A percentile compares a stretch with the other conserved stretches of the same genome.
These are phyloP conservation scores for Tyrannus savana DNA, from an alignment of 2,113 vertebrate species.

Conservation along the genomic window DNA sequence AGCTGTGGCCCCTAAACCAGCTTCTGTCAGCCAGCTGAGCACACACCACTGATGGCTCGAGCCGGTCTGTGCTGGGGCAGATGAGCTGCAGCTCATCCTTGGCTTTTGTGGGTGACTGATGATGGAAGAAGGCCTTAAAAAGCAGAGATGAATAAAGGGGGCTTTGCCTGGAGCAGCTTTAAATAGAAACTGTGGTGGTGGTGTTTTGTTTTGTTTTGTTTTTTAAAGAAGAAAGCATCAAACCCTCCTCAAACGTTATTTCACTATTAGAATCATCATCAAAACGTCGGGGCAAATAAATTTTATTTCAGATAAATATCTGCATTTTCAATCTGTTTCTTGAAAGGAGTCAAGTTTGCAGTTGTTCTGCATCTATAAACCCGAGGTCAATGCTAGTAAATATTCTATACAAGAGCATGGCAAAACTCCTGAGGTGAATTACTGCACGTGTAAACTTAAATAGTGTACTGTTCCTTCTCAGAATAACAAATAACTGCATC, in stretches of 20 bases:
- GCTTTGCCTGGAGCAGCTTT: background rate
- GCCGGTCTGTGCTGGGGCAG: background rate
- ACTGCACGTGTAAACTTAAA: background rate
- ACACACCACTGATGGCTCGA: background rate
- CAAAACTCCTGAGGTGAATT: background rate
- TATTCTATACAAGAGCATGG: background rate
- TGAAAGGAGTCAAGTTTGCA: background rate
- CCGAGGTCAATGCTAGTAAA: background rate
- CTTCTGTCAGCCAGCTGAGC: background rate
- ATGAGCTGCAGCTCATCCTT: background rate
- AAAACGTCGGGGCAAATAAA: background rate
- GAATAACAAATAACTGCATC: background rate
- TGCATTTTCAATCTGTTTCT: background rate
- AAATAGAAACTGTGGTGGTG: background rate
- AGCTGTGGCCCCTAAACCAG: background rate
- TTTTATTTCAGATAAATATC: background rate
- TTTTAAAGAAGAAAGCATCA: background rate
- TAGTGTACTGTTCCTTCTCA: background rate
- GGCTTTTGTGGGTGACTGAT: background rate
- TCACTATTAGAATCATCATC: background rate
- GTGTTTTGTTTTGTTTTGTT: background rate
- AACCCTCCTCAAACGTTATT: background rate
- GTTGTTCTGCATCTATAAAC: background rate
- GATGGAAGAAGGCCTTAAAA: background rate
- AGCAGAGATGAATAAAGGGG: background rate